A percentile compares a stretch with the other conserved stretches of the same genome.
phyloP scores from a whole-genome alignment of 2,797 vertebrate species.

The Sternarchorhynchus goeldii region DNA sequence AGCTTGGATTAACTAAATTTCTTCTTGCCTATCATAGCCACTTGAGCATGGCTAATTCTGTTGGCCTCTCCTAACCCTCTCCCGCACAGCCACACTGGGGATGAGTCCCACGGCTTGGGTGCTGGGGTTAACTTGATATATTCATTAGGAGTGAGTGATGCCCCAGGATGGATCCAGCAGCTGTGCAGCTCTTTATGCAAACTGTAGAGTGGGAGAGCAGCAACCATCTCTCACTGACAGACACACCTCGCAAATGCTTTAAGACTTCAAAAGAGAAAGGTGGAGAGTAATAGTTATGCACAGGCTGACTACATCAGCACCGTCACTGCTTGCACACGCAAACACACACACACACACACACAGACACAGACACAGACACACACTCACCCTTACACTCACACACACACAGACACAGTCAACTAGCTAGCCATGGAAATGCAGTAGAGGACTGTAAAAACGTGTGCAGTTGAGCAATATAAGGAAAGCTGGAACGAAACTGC shows the following conservation, averaged over 20 bases:
- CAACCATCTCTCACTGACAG: slow-evolving; percentile 57
- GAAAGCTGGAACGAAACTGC: too few relatives aligned
- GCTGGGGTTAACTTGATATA: slow-evolving; percentile 72
- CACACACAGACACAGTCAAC: slow-evolving; percentile 40
- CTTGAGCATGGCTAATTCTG: slow-evolving; percentile 56
- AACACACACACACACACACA: slow-evolving; percentile 1
- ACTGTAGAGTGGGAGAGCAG: slow-evolving; percentile 40
- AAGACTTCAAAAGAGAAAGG: slow-evolving; percentile 42
- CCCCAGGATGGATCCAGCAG: slow-evolving; percentile 56
- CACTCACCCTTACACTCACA: slow-evolving; percentile 1
- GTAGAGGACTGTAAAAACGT: slow-evolving; percentile 12
- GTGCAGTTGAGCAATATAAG: not conserved
- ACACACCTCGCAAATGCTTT: slow-evolving; percentile 46
- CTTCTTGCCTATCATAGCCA: slow-evolving; percentile 42
- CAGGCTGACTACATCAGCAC: slow-evolving; percentile 12
- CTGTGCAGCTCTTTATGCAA: slow-evolving; percentile 55
- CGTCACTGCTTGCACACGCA: slow-evolving; percentile 13
- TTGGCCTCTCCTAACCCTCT: slow-evolving; percentile 53
- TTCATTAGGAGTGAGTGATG: slow-evolving; percentile 70
- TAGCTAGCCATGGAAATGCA: slow-evolving; percentile 15
- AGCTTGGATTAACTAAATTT: slow-evolving; percentile 37
- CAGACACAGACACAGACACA: too few relatives aligned
- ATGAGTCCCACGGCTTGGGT: slow-evolving; percentile 50
- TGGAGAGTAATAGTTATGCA: slow-evolving; percentile 50
- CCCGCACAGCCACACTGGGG: slow-evolving; percentile 46